Evolutionary conservation across 2,797 vertebrate genomes (phyloP).

Genomic region (Pelochelys cantorii): DNA sequence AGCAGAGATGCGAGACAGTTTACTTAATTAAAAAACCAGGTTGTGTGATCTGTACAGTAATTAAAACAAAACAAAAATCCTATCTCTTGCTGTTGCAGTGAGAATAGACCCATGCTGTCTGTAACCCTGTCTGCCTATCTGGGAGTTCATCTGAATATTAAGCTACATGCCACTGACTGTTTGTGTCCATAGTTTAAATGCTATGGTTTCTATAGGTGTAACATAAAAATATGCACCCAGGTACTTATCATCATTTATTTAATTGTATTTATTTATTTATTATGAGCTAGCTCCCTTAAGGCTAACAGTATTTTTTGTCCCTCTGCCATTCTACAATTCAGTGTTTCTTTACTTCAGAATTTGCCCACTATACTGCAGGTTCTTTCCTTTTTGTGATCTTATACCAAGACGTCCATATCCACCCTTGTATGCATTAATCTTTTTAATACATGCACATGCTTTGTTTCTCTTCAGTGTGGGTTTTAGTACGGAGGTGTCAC

Average conservation of each 20-base stretch:
- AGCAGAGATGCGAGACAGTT: not conserved
- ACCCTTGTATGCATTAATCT: not conserved
- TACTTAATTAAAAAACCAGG: not conserved
- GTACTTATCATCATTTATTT: not conserved
- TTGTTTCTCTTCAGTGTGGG: not conserved
- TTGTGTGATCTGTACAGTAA: not conserved
- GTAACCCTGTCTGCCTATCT: rapidly evolving
- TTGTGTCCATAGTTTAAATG: not conserved
- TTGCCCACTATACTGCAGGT: not conserved
- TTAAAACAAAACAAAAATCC: not conserved
- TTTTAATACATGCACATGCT: not conserved
- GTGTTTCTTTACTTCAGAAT: not conserved
- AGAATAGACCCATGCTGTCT: not conserved
- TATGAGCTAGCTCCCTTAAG: not conserved
- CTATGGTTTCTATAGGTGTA: not conserved
- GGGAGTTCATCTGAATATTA: not conserved
- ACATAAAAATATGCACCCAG: not conserved
- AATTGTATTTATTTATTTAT: not conserved
- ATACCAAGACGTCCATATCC: rapidly evolving
- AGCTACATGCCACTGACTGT: not conserved
- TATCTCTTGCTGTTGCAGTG: not conserved
- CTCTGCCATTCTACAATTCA: not conserved
- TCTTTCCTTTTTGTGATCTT: not conserved
- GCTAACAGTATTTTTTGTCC: not conserved
- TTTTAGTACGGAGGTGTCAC: slow-evolving; percentile 17